These are phyloP conservation scores for Patella depressa DNA, from an alignment of 2,888 invertebrate species.

Conservation along the genomic window DNA sequence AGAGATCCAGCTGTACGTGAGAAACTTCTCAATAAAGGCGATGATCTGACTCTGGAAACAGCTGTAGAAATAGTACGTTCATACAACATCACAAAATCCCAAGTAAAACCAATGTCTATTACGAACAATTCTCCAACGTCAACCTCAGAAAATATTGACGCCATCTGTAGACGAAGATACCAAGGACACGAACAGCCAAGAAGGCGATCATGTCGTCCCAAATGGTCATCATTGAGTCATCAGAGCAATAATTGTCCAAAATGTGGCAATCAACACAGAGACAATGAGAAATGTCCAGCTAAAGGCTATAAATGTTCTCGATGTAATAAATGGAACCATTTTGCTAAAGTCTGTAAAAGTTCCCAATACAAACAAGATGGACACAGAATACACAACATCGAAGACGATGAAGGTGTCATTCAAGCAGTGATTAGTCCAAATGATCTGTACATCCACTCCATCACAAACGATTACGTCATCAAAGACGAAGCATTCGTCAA, in stretches of 20 bases:
- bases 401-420: too few species aligned
- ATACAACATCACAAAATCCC: too few species aligned
- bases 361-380: too few species aligned
- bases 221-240: background rate
- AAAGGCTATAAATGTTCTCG: background rate
- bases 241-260: background rate
- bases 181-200: background rate
- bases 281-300: background rate
- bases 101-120: too few species aligned
- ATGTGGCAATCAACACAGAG: background rate
- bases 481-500: too few species aligned
- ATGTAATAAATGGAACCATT: background rate
- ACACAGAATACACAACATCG: too few species aligned
- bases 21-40: slow-evolving; percentile 31
- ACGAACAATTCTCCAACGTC: background rate
- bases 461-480: too few species aligned
- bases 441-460: too few species aligned
- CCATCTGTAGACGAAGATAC: background rate
- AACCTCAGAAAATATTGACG: background rate
- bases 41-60: slow-evolving; percentile 25
- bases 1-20: slow-evolving; percentile 24
- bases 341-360: background rate
- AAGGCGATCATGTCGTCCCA: background rate
- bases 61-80: slow-evolving; percentile 26
- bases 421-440: too few species aligned